phyloP scores from a whole-genome alignment of 2,113 vertebrate species.

The Hippocampus guttulatus region DNA sequence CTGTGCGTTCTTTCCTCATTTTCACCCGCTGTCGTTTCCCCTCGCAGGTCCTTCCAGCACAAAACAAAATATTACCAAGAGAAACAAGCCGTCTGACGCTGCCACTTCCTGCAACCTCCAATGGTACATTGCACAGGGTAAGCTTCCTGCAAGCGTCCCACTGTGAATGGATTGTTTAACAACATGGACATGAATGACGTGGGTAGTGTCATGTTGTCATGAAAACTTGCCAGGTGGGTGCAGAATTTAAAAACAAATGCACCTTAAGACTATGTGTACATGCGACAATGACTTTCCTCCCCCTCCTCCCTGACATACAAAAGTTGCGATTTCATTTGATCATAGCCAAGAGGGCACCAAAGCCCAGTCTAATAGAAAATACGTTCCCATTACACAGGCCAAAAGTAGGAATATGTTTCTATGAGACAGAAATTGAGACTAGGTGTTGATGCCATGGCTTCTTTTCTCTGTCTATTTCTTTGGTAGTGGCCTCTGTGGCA shows the following conservation, averaged over 20 bases:
- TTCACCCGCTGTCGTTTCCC: slow-evolving; percentile 14
- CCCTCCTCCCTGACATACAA: too few species aligned
- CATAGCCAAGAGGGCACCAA: background rate
- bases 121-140: slow-evolving; percentile 56
- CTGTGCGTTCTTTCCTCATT: background rate
- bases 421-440: background rate
- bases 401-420: background rate
- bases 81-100: slow-evolving; percentile 63
- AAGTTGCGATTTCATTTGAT: too few species aligned
- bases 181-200: background rate
- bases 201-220: background rate
- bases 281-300: too few species aligned
- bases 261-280: too few species aligned
- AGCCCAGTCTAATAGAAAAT: background rate
- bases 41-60: slow-evolving; percentile 34
- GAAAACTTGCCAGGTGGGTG: too few species aligned
- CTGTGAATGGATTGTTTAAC: background rate
- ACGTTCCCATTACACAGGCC: background rate
- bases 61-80: slow-evolving; percentile 53
- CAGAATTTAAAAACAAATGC: too few species aligned
- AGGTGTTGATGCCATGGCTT: background rate
- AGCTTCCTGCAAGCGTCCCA: background rate
- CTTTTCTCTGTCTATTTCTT: background rate
- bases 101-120: slow-evolving; percentile 50
- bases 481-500: background rate